Evolutionary conservation across 2,113 vertebrate genomes (phyloP), one percentile per base, ranked within the genome.

Genomic region (Cariama cristata): DNA sequence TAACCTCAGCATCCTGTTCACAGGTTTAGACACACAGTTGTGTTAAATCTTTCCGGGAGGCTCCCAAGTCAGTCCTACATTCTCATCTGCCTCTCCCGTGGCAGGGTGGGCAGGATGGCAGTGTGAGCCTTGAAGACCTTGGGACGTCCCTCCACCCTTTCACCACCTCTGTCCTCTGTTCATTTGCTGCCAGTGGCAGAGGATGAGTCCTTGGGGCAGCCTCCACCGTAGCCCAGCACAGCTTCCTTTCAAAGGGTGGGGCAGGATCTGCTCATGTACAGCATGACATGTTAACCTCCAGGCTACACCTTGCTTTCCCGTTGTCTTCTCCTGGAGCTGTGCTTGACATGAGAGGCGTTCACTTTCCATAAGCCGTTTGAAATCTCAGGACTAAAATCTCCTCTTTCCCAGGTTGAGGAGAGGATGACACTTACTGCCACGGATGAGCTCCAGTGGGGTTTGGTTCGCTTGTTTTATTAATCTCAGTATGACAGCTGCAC

Each of bases 1-100:
- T 82, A 81, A 92, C 55, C 38, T 71, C 88, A 95, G 55, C 72
- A 84, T 73, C 53, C 67, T 88, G 67, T 52, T 73, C 59, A 49
- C 63, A 79, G 16, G 17, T 35, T 79, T 33, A 60, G 8, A 49
- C 8, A 62, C 4, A 23, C 8, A 8, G 28, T 32, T 14, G 6
- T 67, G 23, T 74, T 49, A 26, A 12, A 22, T 35, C 59, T 86
- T 86, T 35, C 18, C 9, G 18, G 35, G 53, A 80, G 12, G 4
- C 14, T 84, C 40, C 35, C 50, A 74, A 40, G 15, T 59, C 56
- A 84, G 24, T 35, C 40, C 33, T n/a, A 23, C 1, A 2, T 60
- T 56, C 40, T 79, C 26, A 22, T 50, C 47, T 7, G 14, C 76
- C 26, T 77, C 32, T 62, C 28, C 58, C 2, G 3, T 28, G 21